Percentiles rank a stretch among this genome's conserved stretches.
Conservation (phyloP, 2,888 invertebrate genomes). For the Melieria omissa region DNA sequence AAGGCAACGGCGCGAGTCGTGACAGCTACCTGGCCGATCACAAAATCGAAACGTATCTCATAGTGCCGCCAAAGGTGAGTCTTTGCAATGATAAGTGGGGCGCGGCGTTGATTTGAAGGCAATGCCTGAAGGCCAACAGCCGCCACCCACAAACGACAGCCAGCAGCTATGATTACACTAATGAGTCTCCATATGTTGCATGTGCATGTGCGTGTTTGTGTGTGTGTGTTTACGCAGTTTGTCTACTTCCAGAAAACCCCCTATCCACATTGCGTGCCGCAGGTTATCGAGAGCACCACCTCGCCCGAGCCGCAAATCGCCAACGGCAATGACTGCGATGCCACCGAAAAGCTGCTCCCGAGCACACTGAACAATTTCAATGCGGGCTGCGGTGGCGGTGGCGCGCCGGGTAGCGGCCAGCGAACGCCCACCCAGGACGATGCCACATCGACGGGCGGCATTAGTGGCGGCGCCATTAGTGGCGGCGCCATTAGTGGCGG, state of each 20-base stretch:
- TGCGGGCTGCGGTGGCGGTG: constrained; percentile 27
- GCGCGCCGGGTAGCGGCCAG: constrained; percentile 24
- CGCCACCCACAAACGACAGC: no score
- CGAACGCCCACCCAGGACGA: constrained; percentile 35
- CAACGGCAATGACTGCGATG: constrained; percentile 47
- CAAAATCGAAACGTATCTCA: constrained; percentile 88
- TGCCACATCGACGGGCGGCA: constrained; percentile 2
- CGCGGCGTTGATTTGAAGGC: no score
- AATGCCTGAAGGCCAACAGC: no score
- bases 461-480: constrained; percentile 12
- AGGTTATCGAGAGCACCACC: constrained; percentile 57
- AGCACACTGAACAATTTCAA: constrained; percentile 42
- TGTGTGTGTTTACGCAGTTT: neutral
- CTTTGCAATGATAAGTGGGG: no score
- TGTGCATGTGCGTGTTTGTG: neutral
- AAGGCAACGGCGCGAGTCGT: constrained; percentile 83
- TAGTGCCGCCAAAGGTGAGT: constrained; percentile 83
- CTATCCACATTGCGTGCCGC: constrained; percentile 54
- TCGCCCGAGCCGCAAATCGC: constrained; percentile 34
- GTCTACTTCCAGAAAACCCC: constrained; percentile 40
- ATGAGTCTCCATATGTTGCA: neutral
- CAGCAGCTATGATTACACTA: no score
- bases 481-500: neutral
- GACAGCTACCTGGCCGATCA: constrained; percentile 89
- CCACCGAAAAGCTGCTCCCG: constrained; percentile 54